Percentiles rank a stretch among this genome's conserved stretches.
Conservation (phyloP, 2,888 invertebrate genomes). For the Drosophila borealis region DNA sequence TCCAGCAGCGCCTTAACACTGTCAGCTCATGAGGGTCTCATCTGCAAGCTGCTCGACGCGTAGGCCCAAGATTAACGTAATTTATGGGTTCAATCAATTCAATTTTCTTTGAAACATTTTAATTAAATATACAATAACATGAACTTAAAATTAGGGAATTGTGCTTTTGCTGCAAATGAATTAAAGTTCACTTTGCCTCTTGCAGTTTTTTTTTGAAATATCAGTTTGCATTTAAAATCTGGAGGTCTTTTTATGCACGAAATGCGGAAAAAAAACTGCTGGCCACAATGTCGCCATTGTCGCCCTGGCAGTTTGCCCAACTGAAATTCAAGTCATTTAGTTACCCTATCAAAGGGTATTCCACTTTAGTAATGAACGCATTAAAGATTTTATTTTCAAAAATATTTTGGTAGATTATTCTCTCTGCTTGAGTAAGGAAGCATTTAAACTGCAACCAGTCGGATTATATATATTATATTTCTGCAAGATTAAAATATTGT, state of each 20-base stretch:
- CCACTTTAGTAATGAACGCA: too few species aligned
- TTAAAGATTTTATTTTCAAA: not conserved
- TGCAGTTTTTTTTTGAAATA: constrained; percentile 22
- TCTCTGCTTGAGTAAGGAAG: too few species aligned
- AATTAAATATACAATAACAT: constrained; percentile 39
- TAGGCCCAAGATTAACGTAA: constrained; percentile 18
- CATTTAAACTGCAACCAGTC: too few species aligned
- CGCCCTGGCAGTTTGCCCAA: constrained; percentile 60
- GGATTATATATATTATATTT: too few species aligned
- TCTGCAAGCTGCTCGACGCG: constrained; percentile 69
- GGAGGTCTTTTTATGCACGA: constrained; percentile 1
- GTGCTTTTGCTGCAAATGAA: constrained; percentile 24
- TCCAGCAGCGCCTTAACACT: constrained; percentile 63
- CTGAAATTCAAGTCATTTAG: constrained; percentile 11
- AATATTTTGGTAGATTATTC: too few species aligned
- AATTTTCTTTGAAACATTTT: constrained; percentile 45
- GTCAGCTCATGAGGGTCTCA: constrained; percentile 76
- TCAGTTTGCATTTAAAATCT: constrained; percentile 30
- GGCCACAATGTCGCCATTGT: constrained; percentile 48
- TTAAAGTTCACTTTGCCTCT: constrained; percentile 27
- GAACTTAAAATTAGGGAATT: constrained; percentile 45
- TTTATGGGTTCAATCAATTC: constrained; percentile 45
- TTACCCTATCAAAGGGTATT: constrained; percentile 5
- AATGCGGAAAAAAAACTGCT: constrained; percentile 34
- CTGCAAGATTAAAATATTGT: too few species aligned